Evolutionary conservation across 1,140 invertebrate species (phyloP), one percentile per base, ranked within the genome.

Genomic region (Drosophila pectinifera): DNA sequence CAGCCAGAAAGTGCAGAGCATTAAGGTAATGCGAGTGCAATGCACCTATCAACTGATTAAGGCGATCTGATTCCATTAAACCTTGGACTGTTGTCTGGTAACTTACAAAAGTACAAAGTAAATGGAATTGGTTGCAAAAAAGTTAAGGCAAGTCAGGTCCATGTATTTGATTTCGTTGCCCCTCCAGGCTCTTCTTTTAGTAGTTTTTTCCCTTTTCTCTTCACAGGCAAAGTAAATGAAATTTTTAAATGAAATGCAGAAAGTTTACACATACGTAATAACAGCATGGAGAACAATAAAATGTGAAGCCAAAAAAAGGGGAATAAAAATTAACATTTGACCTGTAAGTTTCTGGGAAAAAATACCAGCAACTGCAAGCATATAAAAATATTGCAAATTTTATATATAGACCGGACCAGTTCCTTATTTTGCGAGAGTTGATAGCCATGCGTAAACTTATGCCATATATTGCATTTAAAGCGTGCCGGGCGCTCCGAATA

Each of bases 321-420:
- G 51, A 45, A 69, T 20, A 49, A 61, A 81, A 83, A 77, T 88
- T 73, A 79, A 79, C 84, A 73, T 83, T 88, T 86, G 83, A 88
- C 79, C 72, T 73, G 83, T 58, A 65, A 78, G 45, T 78, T 73
- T 38, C 48, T 51, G 43, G 20, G 20, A 56, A 68, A 72, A 69
- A 61, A 34, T n/a, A 4, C 46, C 43, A 48, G 26, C 18, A 1
- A 55, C 38, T 58, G 72, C 63, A 46, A 49, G 36, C 61, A 24
- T 56, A 68, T 53, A 51, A 73, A 76, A 69, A 81, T 79, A 78
- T 86, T 68, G 69, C 61, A 68, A 73, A 79, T 79, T 78, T n/a
- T n/a, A n/a, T n/a, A n/a, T n/a, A n/a, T 85, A 81, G 75, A 61
- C 58, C 31, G 24, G 58, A 34, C 42, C 43, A 36, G 14, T 18